phyloP scores from a whole-genome alignment of 1,140 invertebrate genomes.

The Papilio xuthus region DNA sequence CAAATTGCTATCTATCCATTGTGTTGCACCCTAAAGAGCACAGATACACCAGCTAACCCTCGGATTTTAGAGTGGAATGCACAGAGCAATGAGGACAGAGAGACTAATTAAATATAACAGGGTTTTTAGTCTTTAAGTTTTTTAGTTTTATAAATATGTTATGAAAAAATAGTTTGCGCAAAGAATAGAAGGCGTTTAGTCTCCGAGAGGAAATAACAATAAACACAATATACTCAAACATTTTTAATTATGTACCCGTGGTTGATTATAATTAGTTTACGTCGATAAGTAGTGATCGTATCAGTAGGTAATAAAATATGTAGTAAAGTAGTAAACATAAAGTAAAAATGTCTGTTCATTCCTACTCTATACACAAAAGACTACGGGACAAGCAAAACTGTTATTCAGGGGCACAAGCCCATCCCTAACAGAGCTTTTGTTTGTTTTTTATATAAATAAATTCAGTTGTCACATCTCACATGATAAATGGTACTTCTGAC shows the following conservation, averaged over 20 bases:
- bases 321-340: neutral
- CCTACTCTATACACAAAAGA: constrained; percentile 54
- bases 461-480: constrained; percentile 77
- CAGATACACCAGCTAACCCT: constrained; percentile 52
- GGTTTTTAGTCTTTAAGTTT: too few species aligned
- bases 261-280: neutral
- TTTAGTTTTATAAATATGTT: too few species aligned
- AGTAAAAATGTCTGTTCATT: constrained; percentile 37
- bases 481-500: constrained; percentile 75
- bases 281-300: too few species aligned
- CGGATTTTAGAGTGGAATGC: constrained; percentile 55
- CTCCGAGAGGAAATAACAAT: neutral
- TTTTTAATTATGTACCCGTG: neutral
- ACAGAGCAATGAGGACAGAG: constrained; percentile 42
- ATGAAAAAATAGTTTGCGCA: neutral
- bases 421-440: constrained; percentile 65
- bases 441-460: constrained; percentile 79
- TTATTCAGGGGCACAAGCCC: constrained; percentile 54
- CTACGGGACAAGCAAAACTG: constrained; percentile 61
- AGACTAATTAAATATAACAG: neutral
- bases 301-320: too few species aligned
- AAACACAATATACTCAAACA: neutral
- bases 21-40: constrained; percentile 62
- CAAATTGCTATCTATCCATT: constrained; percentile 81
- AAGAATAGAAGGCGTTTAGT: neutral